Percentiles rank a stretch among this genome's conserved stretches.
These are phyloP conservation scores for Hydra vulgaris DNA, from an alignment of 30 jellyfish, hydroid and myxozoan species.

Conservation along the genomic window DNA sequence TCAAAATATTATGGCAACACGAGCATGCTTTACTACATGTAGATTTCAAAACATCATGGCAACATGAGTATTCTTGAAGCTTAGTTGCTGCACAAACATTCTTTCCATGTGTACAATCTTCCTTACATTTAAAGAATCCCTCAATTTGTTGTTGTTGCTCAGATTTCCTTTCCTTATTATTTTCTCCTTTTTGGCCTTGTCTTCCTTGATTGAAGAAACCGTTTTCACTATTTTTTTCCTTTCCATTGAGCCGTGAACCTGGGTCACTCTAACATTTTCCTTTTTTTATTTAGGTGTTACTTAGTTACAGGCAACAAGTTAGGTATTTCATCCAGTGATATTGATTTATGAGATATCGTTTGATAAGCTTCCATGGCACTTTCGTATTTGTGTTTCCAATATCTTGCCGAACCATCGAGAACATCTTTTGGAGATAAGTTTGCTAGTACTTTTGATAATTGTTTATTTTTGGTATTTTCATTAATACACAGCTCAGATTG, in stretches of 20 bases:
- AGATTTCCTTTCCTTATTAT: not conserved
- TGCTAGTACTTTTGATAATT: not conserved
- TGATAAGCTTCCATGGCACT: slow-evolving; percentile 18
- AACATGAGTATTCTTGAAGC: not conserved
- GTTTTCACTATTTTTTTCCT: not conserved
- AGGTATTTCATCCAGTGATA: not conserved
- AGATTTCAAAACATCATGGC: not conserved
- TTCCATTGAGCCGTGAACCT: slow-evolving; percentile 18
- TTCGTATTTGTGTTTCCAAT: not conserved
- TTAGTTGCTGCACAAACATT: not conserved
- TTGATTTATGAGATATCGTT: not conserved
- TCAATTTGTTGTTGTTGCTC: not conserved
- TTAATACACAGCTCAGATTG: slow-evolving; percentile 3
- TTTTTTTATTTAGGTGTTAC: slow-evolving; percentile 3
- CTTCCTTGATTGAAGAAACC: slow-evolving; percentile 15
- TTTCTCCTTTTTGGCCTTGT: slow-evolving; percentile 12
- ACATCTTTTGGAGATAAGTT: slow-evolving; percentile 1
- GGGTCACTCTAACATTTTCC: slow-evolving; percentile 16
- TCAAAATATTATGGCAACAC: not conserved
- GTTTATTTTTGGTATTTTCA: not conserved
- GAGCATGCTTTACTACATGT: not conserved
- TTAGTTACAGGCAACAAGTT: slow-evolving; percentile 3
- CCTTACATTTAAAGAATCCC: not conserved
- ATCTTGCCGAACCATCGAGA: not conserved
- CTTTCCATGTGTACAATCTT: not conserved